These are phyloP conservation scores for Neelides folsomi DNA, from an alignment of 2,888 invertebrate species.

Conservation along the genomic window DNA sequence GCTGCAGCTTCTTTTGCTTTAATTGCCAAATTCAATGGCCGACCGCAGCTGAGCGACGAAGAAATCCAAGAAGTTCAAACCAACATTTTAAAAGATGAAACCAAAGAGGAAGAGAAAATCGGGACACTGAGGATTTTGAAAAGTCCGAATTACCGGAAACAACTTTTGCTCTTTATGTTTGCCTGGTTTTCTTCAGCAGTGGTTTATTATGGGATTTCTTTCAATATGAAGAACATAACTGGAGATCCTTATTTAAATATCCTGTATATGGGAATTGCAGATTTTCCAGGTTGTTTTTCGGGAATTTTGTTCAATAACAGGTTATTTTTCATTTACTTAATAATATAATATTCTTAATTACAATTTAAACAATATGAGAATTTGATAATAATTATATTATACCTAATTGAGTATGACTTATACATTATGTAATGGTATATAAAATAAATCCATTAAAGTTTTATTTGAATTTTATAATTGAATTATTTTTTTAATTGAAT, in stretches of 20 bases:
- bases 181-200: slow-evolving; percentile 15
- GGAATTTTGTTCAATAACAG: slow-evolving; percentile 8
- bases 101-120: not conserved
- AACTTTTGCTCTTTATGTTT: slow-evolving; percentile 8
- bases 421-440: too few relatives aligned
- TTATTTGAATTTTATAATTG: too few relatives aligned
- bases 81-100: not conserved
- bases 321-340: too few relatives aligned
- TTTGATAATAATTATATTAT: not conserved
- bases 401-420: slow-evolving; percentile 1
- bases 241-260: slow-evolving; percentile 12
- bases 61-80: slow-evolving; percentile 18
- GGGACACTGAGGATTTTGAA: not conserved
- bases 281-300: slow-evolving; percentile 1
- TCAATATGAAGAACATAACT: slow-evolving; percentile 10
- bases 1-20: slow-evolving; percentile 14
- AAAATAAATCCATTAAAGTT: too few relatives aligned
- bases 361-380: slow-evolving; percentile 1
- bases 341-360: too few relatives aligned
- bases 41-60: slow-evolving; percentile 7
- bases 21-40: slow-evolving; percentile 24
- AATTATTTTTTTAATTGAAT: too few relatives aligned
- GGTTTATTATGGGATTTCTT: slow-evolving; percentile 17
- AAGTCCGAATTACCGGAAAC: not conserved
- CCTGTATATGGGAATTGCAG: slow-evolving; percentile 12